Percentiles rank a stretch among this genome's conserved stretches.
Evolutionary conservation across 2,888 invertebrate genomes (phyloP).

Genomic region (Diplazon laetatorius): DNA sequence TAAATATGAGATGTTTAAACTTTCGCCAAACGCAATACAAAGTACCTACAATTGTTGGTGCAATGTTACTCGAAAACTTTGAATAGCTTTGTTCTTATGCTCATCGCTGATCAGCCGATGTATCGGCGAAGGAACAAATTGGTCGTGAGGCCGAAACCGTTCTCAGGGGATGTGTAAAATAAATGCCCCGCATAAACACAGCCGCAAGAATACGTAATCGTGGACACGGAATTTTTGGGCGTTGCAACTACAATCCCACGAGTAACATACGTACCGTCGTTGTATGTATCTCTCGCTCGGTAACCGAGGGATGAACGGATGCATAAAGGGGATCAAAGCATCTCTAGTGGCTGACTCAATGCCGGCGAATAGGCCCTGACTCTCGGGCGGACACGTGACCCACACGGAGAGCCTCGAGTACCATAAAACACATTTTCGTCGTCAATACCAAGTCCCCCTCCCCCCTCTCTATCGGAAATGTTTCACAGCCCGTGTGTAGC

Average conservation of each 20-base stretch:
- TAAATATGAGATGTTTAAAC: no score
- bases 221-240: conserved; percentile 46
- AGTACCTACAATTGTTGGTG: no score
- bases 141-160: conserved; percentile 38
- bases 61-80: no score
- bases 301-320: conserved; percentile 59
- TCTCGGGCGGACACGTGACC: conserved; percentile 41
- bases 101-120: background rate
- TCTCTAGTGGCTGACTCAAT: conserved; percentile 47
- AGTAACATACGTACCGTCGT: conserved; percentile 53
- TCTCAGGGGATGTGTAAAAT: conserved; percentile 58
- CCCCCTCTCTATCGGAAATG: conserved; percentile 48
- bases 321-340: conserved; percentile 63
- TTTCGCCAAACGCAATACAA: no score
- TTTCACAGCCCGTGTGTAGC: conserved; percentile 30
- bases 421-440: conserved; percentile 58
- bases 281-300: conserved; percentile 48
- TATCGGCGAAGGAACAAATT: conserved; percentile 19
- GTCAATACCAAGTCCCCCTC: conserved; percentile 25
- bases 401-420: conserved; percentile 44
- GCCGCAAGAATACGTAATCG: conserved; percentile 19
- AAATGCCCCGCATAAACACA: conserved; percentile 41
- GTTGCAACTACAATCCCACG: conserved; percentile 60
- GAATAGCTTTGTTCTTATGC: background rate
- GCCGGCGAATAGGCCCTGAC: conserved; percentile 42